A percentile compares a stretch with the other conserved stretches of the same genome.
phyloP scores from a whole-genome alignment of 2,797 vertebrate species.

The Rhabdophis nuchalis region DNA sequence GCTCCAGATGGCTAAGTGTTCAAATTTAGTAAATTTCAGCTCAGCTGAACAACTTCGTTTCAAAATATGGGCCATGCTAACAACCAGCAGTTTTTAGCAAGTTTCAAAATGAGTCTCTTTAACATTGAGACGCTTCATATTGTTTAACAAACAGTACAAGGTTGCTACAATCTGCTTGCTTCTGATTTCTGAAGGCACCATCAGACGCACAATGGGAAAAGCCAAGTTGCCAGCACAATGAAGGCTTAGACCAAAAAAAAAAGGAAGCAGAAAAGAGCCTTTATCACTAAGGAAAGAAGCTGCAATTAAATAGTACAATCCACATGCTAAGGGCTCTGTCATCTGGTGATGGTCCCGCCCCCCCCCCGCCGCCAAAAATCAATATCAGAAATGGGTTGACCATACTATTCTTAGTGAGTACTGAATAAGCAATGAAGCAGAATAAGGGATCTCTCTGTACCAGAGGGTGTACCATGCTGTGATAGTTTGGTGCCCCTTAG shows the following conservation, averaged over 20 bases:
- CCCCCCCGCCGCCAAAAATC: background rate
- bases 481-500: background rate
- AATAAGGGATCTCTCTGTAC: background rate
- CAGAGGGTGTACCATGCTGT: background rate
- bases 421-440: background rate
- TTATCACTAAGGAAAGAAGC: background rate
- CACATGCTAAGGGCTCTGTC: background rate
- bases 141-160: background rate
- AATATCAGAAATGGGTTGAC: background rate
- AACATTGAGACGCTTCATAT: conserved; percentile 36
- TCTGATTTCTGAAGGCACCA: background rate
- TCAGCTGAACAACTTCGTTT: conserved; percentile 57
- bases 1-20: conserved; percentile 70
- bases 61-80: conserved; percentile 60
- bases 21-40: conserved; percentile 69
- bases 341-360: background rate
- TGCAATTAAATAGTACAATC: background rate
- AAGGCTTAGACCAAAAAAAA: background rate
- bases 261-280: background rate
- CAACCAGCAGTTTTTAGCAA: conserved; percentile 46
- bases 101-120: conserved; percentile 26
- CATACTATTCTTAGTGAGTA: background rate
- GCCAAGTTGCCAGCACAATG: background rate
- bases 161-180: background rate
- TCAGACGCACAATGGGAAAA: background rate